These are phyloP conservation scores for Eutrigla gurnardus DNA, from an alignment of 2,797 vertebrate species.

Conservation along the genomic window DNA sequence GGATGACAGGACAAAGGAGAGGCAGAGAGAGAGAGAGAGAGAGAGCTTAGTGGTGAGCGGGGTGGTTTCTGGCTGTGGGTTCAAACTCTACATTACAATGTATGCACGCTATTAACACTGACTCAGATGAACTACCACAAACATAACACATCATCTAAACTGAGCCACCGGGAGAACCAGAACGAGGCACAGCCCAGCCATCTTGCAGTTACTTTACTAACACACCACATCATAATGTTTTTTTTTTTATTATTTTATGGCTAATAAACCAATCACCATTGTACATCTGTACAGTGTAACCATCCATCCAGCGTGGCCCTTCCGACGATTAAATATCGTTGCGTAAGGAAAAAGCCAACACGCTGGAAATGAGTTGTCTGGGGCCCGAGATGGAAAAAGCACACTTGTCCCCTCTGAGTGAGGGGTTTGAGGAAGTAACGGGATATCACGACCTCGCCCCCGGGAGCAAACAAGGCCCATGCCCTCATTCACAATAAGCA, in stretches of 20 bases:
- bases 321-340: conserved; percentile 77
- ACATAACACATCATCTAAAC: conserved; percentile 57
- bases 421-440: conserved; percentile 74
- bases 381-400: conserved; percentile 76
- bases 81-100: conserved; percentile 48
- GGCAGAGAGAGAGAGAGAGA: conserved; percentile 18
- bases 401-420: conserved; percentile 75
- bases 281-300: conserved; percentile 74
- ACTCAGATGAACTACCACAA: conserved; percentile 56
- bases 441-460: conserved; percentile 71
- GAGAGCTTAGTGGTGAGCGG: conserved; percentile 33
- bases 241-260: conserved; percentile 36
- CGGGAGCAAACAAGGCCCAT: conserved; percentile 75
- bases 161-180: conserved; percentile 39
- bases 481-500: conserved; percentile 78
- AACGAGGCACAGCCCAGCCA: conserved; percentile 30
- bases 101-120: conserved; percentile 53
- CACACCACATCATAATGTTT: conserved; percentile 66
- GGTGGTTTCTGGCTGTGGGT: conserved; percentile 53
- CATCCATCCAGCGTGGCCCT: conserved; percentile 58
- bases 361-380: conserved; percentile 73
- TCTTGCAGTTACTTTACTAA: conserved; percentile 47
- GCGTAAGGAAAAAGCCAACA: conserved; percentile 73
- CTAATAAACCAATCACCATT: conserved; percentile 74
- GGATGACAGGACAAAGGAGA: conserved; percentile 77